Percentiles rank a stretch among this genome's conserved stretches.
These are phyloP conservation scores for Python bivittatus DNA, from an alignment of 2,113 vertebrate species.

Conservation along the genomic window DNA sequence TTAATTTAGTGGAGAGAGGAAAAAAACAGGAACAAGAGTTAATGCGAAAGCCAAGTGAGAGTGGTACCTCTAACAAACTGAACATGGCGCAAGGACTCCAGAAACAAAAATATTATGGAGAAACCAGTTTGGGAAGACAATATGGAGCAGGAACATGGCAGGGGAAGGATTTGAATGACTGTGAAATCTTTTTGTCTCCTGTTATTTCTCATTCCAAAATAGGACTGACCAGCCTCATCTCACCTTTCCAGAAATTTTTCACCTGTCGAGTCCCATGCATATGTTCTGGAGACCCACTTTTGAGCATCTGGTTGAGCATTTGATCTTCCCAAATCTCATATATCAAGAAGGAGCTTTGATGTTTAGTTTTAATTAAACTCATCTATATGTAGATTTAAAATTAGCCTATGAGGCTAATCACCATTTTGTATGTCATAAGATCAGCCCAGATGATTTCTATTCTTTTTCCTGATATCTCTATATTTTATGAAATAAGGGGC, in stretches of 20 bases:
- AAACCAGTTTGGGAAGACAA: background rate
- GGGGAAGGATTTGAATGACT: background rate
- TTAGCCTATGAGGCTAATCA: background rate
- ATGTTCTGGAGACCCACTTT: slow-evolving; percentile 18
- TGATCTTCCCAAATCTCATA: slow-evolving; percentile 13
- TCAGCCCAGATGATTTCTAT: background rate
- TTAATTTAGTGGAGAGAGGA: background rate
- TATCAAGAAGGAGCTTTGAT: slow-evolving; percentile 28
- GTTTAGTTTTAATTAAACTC: slow-evolving; percentile 12
- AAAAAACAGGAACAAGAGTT: background rate
- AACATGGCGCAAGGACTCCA: background rate
- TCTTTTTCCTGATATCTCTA: background rate
- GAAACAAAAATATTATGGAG: background rate
- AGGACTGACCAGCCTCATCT: background rate
- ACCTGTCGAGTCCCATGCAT: background rate
- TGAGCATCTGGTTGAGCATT: slow-evolving; percentile 34
- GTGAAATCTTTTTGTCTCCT: background rate
- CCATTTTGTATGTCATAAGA: background rate
- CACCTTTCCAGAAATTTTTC: background rate
- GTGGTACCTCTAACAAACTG: too few species aligned
- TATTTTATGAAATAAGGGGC: background rate
- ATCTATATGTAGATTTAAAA: background rate
- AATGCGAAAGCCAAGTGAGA: background rate
- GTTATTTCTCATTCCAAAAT: background rate
- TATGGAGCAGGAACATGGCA: background rate